Evolutionary conservation across 2,888 invertebrate species (phyloP).

Genomic region (Bombylius discolor): DNA sequence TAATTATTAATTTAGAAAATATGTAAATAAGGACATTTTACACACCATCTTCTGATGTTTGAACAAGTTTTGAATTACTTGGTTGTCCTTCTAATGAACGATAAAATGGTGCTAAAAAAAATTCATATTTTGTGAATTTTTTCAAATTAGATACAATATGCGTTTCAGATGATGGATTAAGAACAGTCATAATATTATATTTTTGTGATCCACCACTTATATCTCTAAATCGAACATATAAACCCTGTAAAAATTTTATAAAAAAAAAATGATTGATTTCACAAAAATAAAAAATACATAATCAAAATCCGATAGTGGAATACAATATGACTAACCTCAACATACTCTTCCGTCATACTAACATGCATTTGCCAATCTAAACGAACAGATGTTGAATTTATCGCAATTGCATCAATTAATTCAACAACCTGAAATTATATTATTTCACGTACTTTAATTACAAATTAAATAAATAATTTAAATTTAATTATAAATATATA

Average conservation of each 20-base stretch:
- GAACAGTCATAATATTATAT: slow-evolving; percentile 52
- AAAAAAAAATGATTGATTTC: neutral
- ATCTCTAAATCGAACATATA: slow-evolving; percentile 54
- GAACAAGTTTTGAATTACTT: slow-evolving; percentile 74
- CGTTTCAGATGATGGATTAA: slow-evolving; percentile 46
- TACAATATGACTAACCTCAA: slow-evolving; percentile 26
- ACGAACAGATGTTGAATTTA: slow-evolving; percentile 43
- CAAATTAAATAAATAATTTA: no score
- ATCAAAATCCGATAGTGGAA: neutral
- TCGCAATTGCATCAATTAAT: slow-evolving; percentile 44
- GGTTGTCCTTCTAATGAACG: slow-evolving; percentile 82
- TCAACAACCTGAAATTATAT: slow-evolving; percentile 48
- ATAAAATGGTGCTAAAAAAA: slow-evolving; percentile 76
- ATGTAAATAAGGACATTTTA: slow-evolving; percentile 1
- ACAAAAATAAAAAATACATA: neutral
- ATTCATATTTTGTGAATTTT: slow-evolving; percentile 73
- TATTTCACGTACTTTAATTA: no score
- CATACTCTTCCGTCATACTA: slow-evolving; percentile 33
- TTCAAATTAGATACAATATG: slow-evolving; percentile 58
- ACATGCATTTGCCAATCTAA: slow-evolving; percentile 40
- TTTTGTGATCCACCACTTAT: slow-evolving; percentile 46
- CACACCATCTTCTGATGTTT: slow-evolving; percentile 74
- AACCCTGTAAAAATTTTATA: slow-evolving; percentile 41
- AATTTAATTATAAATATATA: no score
- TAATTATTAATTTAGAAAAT: neutral